Conservation (phyloP, 2,113 vertebrate genomes). For the Gymnocephalus cernua region DNA sequence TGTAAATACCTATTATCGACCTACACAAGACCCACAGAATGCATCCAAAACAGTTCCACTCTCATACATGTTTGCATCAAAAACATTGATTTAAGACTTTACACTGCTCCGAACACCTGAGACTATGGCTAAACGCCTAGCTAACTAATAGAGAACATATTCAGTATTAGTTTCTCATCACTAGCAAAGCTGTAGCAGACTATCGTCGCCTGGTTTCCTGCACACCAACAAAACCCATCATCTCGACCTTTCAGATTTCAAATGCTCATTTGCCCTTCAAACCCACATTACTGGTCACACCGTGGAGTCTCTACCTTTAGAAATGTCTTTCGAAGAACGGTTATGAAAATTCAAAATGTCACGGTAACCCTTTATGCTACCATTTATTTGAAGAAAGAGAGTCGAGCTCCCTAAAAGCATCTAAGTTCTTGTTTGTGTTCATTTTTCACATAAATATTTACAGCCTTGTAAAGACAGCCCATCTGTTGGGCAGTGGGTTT, state of each 20-base stretch:
- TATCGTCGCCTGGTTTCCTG: conserved; percentile 50
- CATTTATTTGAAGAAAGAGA: neutral
- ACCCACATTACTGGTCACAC: neutral
- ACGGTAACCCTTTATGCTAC: neutral
- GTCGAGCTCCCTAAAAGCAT: conserved; percentile 26
- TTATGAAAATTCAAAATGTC: neutral
- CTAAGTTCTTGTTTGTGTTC: neutral
- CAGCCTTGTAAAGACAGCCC: neutral
- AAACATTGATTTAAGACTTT: conserved; percentile 44
- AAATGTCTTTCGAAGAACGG: neutral
- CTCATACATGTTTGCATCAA: conserved; percentile 30
- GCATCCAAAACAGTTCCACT: conserved; percentile 8
- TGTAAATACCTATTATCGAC: conserved; percentile 7
- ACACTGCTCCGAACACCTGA: conserved; percentile 65
- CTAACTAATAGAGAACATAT: conserved; percentile 42
- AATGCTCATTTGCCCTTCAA: conserved; percentile 1
- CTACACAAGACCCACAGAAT: conserved; percentile 14
- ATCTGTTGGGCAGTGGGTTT: neutral
- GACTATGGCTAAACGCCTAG: conserved; percentile 61
- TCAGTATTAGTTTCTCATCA: conserved; percentile 38
- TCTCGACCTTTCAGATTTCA: neutral
- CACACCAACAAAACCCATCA: conserved; percentile 3
- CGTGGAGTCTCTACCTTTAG: neutral
- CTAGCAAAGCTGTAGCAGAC: conserved; percentile 27
- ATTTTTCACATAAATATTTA: neutral